A percentile compares a stretch with the other conserved stretches of the same genome.
These are phyloP conservation scores for Hirudinaria manillensis DNA, from an alignment of 2,888 invertebrate genomes.

Conservation along the genomic window DNA sequence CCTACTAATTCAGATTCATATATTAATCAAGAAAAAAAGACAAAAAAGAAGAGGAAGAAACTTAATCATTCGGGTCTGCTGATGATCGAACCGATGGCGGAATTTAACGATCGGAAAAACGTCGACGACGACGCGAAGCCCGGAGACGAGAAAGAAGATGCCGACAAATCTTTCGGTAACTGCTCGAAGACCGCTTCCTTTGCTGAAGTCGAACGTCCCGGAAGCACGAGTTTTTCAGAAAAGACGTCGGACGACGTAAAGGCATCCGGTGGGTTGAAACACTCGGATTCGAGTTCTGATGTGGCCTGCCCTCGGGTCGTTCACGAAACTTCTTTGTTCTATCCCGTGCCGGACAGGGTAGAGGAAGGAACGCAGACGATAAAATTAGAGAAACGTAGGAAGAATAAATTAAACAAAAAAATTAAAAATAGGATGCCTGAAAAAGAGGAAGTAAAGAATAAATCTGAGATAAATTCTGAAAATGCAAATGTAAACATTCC, in stretches of 20 bases:
- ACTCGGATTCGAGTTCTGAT: constrained; percentile 4
- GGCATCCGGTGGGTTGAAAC: background rate
- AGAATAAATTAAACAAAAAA: constrained; percentile 12
- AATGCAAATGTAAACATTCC: background rate
- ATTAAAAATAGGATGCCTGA: background rate
- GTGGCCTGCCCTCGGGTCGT: background rate
- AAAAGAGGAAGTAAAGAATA: background rate
- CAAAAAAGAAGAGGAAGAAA: constrained; percentile 3
- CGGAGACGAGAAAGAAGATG: background rate
- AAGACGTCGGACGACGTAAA: background rate
- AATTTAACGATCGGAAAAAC: background rate
- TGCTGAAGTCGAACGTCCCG: background rate
- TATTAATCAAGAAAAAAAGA: background rate
- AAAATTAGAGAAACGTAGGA: constrained; percentile 17
- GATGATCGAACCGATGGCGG: background rate
- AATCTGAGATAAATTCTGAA: background rate
- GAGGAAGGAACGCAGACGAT: constrained; percentile 30
- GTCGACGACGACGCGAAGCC: background rate
- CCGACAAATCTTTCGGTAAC: background rate
- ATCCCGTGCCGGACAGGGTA: constrained; percentile 13
- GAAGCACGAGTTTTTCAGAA: background rate
- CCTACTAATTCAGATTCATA: background rate
- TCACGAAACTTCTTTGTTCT: background rate
- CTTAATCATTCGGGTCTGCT: background rate
- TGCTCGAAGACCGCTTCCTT: background rate